These are phyloP conservation scores for Melanotaenia parkinsoni DNA, from an alignment of 2,797 vertebrate species.

Conservation along the genomic window DNA sequence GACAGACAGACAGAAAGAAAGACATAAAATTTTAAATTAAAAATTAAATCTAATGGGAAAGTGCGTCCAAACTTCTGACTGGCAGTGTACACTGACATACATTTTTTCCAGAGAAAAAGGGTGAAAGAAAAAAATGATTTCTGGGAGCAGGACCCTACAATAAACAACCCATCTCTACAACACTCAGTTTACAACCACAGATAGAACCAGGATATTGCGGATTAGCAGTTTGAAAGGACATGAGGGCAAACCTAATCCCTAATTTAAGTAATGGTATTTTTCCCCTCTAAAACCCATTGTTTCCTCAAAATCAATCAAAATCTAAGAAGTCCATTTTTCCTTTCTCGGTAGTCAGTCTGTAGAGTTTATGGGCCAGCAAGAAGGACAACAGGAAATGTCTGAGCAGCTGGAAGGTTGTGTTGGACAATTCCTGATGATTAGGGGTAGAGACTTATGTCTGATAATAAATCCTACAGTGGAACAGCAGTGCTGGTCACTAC, in stretches of 20 bases:
- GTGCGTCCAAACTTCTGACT: no score
- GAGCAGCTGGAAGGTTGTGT: conserved; percentile 2
- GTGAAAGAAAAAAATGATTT: not conserved
- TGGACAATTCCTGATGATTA: conserved; percentile 1
- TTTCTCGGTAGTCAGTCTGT: no score
- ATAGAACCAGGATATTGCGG: conserved; percentile 47
- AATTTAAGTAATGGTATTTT: conserved; percentile 33
- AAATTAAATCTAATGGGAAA: no score
- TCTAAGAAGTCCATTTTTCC: no score
- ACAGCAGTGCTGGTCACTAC: not conserved
- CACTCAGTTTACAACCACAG: conserved; percentile 29
- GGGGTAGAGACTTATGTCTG: conserved; percentile 21
- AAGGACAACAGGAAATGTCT: conserved; percentile 4
- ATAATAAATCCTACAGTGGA: conserved; percentile 37
- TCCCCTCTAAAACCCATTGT: not conserved
- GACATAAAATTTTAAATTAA: no score
- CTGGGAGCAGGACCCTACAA: not conserved
- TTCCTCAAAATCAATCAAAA: conserved; percentile 19
- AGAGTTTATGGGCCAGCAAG: no score
- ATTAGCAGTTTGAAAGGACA: conserved; percentile 43
- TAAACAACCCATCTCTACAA: not conserved
- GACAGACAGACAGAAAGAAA: not conserved
- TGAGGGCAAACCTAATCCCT: conserved; percentile 44
- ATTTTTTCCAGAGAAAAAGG: not conserved
- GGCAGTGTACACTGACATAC: not conserved